Evolutionary conservation across 2,113 vertebrate genomes (phyloP), one percentile per base, ranked within the genome.

Genomic region (Sinocyclocheilus anshuiensis): DNA sequence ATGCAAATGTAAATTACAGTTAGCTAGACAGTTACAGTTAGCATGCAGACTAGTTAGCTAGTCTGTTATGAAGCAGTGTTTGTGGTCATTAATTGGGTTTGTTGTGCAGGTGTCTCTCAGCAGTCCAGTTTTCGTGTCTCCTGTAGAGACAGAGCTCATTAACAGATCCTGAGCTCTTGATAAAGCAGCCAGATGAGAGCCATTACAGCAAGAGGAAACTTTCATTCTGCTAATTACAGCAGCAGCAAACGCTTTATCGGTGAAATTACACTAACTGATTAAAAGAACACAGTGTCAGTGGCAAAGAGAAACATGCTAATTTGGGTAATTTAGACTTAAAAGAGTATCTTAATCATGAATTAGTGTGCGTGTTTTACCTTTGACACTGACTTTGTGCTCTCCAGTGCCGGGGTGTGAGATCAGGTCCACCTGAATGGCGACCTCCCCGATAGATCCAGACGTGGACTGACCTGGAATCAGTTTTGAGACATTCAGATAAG

Each of bases 381-480:
- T 99, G 53, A 97, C 97, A 85, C 94, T 97, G 94, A 99, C 96
- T 96, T 97, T 99, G 90, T 99, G 97, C 87, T 99, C 98, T 59
- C 97, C 97, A 0, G 97, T 98, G 88, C 97, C 97, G 74, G 97
- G 97, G 87, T 96, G 96, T 86, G 96, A 94, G 74, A 97, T 93
- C 86, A 99, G 84, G 88, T 99, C 97, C 92, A 99, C 97, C 50
- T 99, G 97, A 79, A 99, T 93, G 45, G 96, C 96, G 90, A 97
- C 96, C 91, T 99, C 97, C 74, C 98, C 98, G 88, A 98, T 96
- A 1, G 97, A 93, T 81, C 96, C 95, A 85, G 95, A 96, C 87
- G 95, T 94, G 88, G 95, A 91, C 77, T 91, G 90, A 91, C 93
- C 96, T 97, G 92, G 11, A 33, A 83, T 20, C 67, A 67, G 63